These are phyloP conservation scores for Drosophila elegans DNA, from an alignment of 1,140 invertebrate species.

Conservation along the genomic window DNA sequence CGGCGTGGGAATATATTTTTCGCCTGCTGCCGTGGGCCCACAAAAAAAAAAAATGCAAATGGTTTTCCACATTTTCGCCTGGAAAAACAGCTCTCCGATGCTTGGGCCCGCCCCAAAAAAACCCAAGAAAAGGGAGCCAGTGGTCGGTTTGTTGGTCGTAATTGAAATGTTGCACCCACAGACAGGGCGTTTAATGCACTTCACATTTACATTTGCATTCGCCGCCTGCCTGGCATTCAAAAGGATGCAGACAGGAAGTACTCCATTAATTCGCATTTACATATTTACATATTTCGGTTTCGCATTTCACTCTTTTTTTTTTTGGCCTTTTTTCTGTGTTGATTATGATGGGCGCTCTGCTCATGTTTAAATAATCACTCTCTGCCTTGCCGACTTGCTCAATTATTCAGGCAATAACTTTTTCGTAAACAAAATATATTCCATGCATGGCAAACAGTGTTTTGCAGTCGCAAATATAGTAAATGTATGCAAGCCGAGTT, in stretches of 20 bases:
- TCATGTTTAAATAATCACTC: slow-evolving; percentile 68
- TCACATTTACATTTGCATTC: slow-evolving; percentile 26
- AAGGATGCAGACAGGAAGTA: slow-evolving; percentile 66
- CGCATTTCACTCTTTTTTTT: slow-evolving; percentile 30
- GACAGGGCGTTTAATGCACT: slow-evolving; percentile 42
- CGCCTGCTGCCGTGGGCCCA: slow-evolving; percentile 20
- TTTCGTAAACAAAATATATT: slow-evolving; percentile 71
- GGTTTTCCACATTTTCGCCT: slow-evolving; percentile 22
- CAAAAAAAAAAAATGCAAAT: slow-evolving; percentile 28
- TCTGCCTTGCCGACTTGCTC: slow-evolving; percentile 37
- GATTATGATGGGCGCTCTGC: slow-evolving; percentile 24
- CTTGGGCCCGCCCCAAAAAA: slow-evolving; percentile 21
- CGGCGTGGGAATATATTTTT: slow-evolving; percentile 72
- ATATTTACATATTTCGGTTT: slow-evolving; percentile 60
- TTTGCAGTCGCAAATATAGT: not conserved
- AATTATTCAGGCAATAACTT: slow-evolving; percentile 64
- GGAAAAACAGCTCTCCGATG: slow-evolving; percentile 22
- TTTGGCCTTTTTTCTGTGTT: slow-evolving; percentile 17
- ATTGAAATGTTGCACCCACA: slow-evolving; percentile 69
- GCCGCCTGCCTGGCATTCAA: slow-evolving; percentile 10
- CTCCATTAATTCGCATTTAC: slow-evolving; percentile 65
- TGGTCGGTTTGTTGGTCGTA: slow-evolving; percentile 31
- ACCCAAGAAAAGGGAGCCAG: slow-evolving; percentile 24
- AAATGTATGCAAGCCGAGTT: slow-evolving; percentile 14
- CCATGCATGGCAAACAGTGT: slow-evolving; percentile 70